These are phyloP conservation scores for Osmerus mordax DNA, from an alignment of 2,113 vertebrate species.

Conservation along the genomic window DNA sequence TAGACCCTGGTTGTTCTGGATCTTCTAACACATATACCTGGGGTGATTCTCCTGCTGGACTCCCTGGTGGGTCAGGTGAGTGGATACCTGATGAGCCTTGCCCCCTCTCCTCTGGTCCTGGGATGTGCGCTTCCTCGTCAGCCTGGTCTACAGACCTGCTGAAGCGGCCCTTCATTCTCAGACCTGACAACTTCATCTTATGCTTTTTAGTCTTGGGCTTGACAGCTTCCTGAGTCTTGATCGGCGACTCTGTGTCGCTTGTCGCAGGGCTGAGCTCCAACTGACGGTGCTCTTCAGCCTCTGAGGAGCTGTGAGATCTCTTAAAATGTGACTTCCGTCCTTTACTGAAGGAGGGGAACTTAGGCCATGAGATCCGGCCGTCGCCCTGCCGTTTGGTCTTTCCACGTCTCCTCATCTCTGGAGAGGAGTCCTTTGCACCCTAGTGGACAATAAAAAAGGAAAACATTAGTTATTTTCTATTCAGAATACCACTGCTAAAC, in stretches of 20 bases:
- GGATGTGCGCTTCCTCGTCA: constrained; percentile 45
- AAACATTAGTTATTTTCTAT: constrained; percentile 15
- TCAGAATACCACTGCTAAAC: not conserved
- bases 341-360: constrained; percentile 74
- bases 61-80: constrained; percentile 49
- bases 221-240: constrained; percentile 68
- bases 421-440: constrained; percentile 58
- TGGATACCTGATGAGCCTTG: constrained; percentile 48
- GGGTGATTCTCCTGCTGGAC: constrained; percentile 37
- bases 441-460: constrained; percentile 44
- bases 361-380: constrained; percentile 76
- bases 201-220: constrained; percentile 70
- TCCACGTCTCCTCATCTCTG: constrained; percentile 61
- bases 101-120: constrained; percentile 38
- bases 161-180: constrained; percentile 60
- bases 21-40: constrained; percentile 36
- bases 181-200: constrained; percentile 60
- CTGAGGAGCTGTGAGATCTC: constrained; percentile 76
- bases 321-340: constrained; percentile 67
- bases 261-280: constrained; percentile 75
- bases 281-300: constrained; percentile 76
- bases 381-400: constrained; percentile 69
- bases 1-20: constrained; percentile 33
- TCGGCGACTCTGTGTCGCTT: constrained; percentile 75
- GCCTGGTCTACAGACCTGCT: constrained; percentile 70